A percentile compares a stretch with the other conserved stretches of the same genome.
These are phyloP conservation scores for Cabera pusaria DNA, from an alignment of 2,888 invertebrate species.

Conservation along the genomic window DNA sequence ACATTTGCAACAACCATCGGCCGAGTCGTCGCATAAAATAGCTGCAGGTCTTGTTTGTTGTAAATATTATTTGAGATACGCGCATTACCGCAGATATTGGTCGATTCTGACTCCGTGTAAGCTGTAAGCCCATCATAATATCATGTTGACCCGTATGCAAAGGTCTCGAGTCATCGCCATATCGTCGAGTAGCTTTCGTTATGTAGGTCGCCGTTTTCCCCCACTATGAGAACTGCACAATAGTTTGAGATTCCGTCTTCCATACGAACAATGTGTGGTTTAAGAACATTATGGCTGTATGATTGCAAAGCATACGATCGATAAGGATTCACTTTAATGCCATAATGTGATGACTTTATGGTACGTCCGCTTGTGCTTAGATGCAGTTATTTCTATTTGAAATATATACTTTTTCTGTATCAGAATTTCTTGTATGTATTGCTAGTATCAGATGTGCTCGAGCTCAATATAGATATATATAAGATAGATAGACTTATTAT, in stretches of 20 bases:
- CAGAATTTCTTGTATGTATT: no score
- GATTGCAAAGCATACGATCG: constrained; percentile 32
- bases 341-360: constrained; percentile 13
- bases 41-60: constrained; percentile 30
- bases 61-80: constrained; percentile 27
- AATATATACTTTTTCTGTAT: constrained; percentile 1
- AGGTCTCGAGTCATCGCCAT: constrained; percentile 61
- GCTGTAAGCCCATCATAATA: constrained; percentile 56
- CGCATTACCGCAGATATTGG: constrained; percentile 35
- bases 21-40: constrained; percentile 22
- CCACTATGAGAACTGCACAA: constrained; percentile 33
- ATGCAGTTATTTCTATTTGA: neutral
- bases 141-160: constrained; percentile 60
- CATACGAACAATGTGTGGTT: constrained; percentile 34
- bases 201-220: constrained; percentile 30
- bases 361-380: neutral
- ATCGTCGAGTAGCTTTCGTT: constrained; percentile 40
- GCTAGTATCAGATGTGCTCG: no score
- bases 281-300: constrained; percentile 31
- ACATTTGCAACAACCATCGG: constrained; percentile 22
- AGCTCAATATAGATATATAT: no score
- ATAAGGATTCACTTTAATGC: constrained; percentile 29
- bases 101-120: constrained; percentile 47
- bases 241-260: constrained; percentile 31
- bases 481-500: no score